Evolutionary conservation across 2,888 invertebrate species (phyloP), one percentile per base, ranked within the genome.

Genomic region (Ochropleura leucogaster): DNA sequence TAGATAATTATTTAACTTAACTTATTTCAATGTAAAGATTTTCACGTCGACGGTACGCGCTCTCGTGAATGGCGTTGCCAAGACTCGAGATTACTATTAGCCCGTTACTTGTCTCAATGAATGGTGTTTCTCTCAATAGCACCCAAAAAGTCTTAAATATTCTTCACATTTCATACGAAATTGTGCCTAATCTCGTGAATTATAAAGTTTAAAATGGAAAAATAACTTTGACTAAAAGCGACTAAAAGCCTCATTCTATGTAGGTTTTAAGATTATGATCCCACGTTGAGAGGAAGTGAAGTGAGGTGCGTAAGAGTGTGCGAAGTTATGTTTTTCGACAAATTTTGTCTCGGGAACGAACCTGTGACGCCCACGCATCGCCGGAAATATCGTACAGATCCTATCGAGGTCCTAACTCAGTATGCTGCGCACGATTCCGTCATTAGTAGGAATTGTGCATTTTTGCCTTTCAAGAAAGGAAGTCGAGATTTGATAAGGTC

Each of bases 91-190:
- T 94, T 94, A 95, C 95, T 95, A 95, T 95, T 94, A 94, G 94
- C 92, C 95, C 95, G 95, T 95, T 95, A 95, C 93, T 95, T 94
- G 93, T 94, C 94, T 96, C 93, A 95, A 95, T 96, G 95, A 95
- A 95, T 95, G 94, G 94, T 93, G 91, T 92, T 92, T 93, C 92
- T 90, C 90, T 89, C 86, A 85, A 91, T 90, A 90, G 90, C 90
- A 88, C 89, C 92, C 90, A 92, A 93, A 93, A 93, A 88, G 92
- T 86, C 90, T 92, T 90, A 92, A 90, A 91, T 84, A 89, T 89
- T 87, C 82, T 79, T 79, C 68, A 83, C 68, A 55, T 77, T 79
- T 83, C 84, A 87, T 72, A 85, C 84, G 79, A 93, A 91, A 88
- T 82, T 91, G 84, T 85, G 86, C 90, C 89, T 85, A 89, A 87